phyloP scores from a whole-genome alignment of 2,113 vertebrate species.

The Myrmecobius fasciatus region DNA sequence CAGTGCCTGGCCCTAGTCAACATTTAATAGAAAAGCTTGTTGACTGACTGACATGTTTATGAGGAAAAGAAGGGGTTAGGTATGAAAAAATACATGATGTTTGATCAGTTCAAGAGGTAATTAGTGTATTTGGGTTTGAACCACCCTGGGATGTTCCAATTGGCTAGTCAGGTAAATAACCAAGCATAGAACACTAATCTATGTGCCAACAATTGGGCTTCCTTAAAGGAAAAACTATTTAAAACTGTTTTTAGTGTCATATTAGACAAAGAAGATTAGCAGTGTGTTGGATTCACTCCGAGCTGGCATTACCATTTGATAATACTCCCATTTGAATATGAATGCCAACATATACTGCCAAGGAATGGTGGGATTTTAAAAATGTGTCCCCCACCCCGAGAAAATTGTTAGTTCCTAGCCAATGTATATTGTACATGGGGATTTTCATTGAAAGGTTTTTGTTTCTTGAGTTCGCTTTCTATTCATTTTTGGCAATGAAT shows the following conservation, averaged over 20 bases:
- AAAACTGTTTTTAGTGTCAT: neutral
- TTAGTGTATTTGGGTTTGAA: neutral
- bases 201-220: neutral
- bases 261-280: neutral
- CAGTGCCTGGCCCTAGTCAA: neutral
- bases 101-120: neutral
- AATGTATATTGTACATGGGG: neutral
- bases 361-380: constrained; percentile 21
- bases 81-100: neutral
- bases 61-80: neutral
- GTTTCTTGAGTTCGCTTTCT: neutral
- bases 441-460: neutral
- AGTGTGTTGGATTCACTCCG: neutral
- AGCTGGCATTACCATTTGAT: neutral
- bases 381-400: neutral
- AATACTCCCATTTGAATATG: neutral
- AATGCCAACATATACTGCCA: constrained; percentile 35
- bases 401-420: neutral
- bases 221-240: neutral
- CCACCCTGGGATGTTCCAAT: neutral
- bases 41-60: neutral
- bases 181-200: neutral
- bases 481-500: neutral
- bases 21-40: neutral
- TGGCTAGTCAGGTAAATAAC: neutral